Percentiles rank a stretch among this genome's conserved stretches.
phyloP scores from a whole-genome alignment of 1,140 invertebrate species.

The Drosophila mauritiana region DNA sequence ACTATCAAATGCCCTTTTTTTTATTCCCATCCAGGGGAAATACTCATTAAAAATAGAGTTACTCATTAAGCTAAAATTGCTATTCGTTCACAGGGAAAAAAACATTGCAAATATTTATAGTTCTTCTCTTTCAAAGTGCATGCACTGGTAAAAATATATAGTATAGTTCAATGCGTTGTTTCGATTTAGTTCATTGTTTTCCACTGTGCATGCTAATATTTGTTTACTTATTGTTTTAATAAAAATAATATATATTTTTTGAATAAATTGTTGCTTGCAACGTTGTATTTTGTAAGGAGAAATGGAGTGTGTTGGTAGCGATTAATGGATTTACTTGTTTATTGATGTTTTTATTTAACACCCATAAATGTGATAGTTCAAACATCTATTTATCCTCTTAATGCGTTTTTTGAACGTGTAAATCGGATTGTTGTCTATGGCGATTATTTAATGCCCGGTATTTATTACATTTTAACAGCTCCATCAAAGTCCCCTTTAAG shows the following conservation, averaged over 20 bases:
- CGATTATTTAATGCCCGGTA: background rate
- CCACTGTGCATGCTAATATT: too few relatives aligned
- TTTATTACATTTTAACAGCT: background rate
- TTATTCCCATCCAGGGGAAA: background rate
- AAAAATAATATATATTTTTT: background rate
- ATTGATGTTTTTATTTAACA: constrained; percentile 5
- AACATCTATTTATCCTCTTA: background rate
- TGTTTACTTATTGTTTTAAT: too few relatives aligned
- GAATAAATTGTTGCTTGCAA: background rate
- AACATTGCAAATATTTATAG: too few relatives aligned
- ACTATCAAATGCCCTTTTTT: constrained; percentile 29
- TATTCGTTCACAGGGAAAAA: background rate
- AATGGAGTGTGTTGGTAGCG: background rate
- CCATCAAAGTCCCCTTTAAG: background rate
- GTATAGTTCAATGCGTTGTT: too few relatives aligned
- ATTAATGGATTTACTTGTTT: constrained; percentile 3
- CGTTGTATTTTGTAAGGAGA: background rate
- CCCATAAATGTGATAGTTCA: background rate
- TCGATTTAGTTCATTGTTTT: too few relatives aligned
- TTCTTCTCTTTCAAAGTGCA: too few relatives aligned
- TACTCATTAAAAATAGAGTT: background rate
- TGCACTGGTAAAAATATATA: too few relatives aligned
- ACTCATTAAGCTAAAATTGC: background rate
- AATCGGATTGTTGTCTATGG: background rate
- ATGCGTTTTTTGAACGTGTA: background rate